Evolutionary conservation across 2,888 invertebrate species (phyloP).

Genomic region (Catocala fraxini): DNA sequence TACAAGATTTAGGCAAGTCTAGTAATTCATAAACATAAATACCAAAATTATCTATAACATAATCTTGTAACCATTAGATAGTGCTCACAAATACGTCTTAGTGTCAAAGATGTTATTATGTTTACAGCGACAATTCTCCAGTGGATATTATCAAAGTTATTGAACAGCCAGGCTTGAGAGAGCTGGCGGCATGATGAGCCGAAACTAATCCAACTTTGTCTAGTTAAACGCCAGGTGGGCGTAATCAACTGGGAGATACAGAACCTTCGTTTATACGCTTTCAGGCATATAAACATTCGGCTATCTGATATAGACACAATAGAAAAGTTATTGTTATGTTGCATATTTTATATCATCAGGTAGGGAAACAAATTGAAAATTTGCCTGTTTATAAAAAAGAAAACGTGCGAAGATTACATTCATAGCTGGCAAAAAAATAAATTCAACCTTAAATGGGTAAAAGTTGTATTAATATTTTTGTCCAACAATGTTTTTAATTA

Average conservation of each 20-base stretch:
- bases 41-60: not conserved
- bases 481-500: no score
- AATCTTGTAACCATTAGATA: conserved; percentile 6
- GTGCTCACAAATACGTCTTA: not conserved
- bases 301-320: not conserved
- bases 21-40: no score
- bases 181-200: conserved; percentile 54
- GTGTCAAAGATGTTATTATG: conserved; percentile 46
- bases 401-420: no score
- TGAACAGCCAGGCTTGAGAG: conserved; percentile 49
- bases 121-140: conserved; percentile 55
- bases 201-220: conserved; percentile 73
- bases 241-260: conserved; percentile 39
- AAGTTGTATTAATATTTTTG: no score
- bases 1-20: no score
- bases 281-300: not conserved
- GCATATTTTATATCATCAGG: no score
- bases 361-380: no score
- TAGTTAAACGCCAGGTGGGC: conserved; percentile 38
- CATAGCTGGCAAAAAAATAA: no score
- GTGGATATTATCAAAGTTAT: conserved; percentile 70
- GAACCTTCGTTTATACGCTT: conserved; percentile 22
- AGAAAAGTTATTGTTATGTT: no score
- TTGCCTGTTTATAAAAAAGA: no score
- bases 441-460: no score